Base-by-base conservation (phyloP, 2,113 vertebrate genomes). In the Perccottus glenii region DNA sequence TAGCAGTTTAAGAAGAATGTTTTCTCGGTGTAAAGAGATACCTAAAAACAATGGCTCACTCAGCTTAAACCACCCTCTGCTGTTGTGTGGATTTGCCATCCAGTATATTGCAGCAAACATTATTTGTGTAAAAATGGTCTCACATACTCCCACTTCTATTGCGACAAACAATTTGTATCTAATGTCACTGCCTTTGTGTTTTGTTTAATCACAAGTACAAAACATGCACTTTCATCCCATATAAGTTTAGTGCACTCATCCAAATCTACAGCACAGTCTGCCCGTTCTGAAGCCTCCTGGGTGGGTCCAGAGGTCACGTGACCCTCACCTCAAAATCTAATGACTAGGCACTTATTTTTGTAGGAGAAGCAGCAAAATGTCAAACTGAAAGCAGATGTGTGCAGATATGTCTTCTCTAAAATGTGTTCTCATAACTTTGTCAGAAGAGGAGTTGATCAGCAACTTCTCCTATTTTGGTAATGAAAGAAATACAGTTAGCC, bases 281-380 rank as follows among this genome's bases (percentile, higher is more conserved):
- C 45, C 38, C 33, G 8, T 40, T 40, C 48, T 36, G 5, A 16
- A 14, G 43, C 77, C 60, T 33, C 63, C 66, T 47, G 48, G 55
- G 47, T 50, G 57, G 67, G 80, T 67, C 75, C 78, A 81, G 53
- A 38, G 82, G 67, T 78, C 67, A 84, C 35, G 59, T 61, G 67
- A 75, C 75, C 75, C 66, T 81, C 74, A 82, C 74, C 45, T 36
- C 78, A 48, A 73, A 85, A 81, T 35, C 40, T 46, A 50, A 64
- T 47, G 75, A 86, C 46, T 47, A 10, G 2, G 52, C 71, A 40
- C 60, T 81, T 86, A 64, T 71, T 74, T 71, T 66, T 27, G 19
- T 60, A 77, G 72, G 68, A 63, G 75, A 80, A 79, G 43, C 55
- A 56, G 50, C 57, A 76, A 69, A 78, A 77, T 49, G 73, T 84